Base-by-base conservation (phyloP, 1,140 invertebrate species). In the Hylaeus anthracinus region DNA sequence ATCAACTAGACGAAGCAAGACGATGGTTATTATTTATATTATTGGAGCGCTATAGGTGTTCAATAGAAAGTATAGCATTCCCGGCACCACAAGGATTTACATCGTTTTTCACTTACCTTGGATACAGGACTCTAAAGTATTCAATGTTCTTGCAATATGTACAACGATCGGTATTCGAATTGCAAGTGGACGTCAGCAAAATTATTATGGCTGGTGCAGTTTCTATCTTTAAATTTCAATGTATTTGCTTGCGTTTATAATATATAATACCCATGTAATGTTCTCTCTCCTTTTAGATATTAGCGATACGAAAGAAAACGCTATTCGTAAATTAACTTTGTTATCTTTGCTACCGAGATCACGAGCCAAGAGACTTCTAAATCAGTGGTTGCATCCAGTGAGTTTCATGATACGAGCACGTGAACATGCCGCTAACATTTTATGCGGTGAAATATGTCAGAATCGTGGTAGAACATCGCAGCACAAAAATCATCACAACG, bases 151-250 rank as follows among this genome's bases (percentile, higher is more conserved):
- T 97, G 56, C 97, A 97, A 90, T 97, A 97, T 89, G 95, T 97
- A 56, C 95, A 96, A 84, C 94, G 96, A 73, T 96, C 96, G 87
- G 97, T 97, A 67, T 96, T 98, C 84, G 97, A 97, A 88, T 91
- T 98, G 71, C 97, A 98, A 94, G 96, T 97, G 43, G 97, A 98
- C 89, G 97, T 97, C 2, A 96, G 97, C 90, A 98, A 97, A 94
- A 94, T 95, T 66, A 97, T 98, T 81, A 95, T 98, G 89, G 95
- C 95, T 85, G 96, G 97, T 97, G 88, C 91, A 74, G 88, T 65
- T 8, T 2, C 58, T 43, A 73, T 5, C 58, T 66, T 60, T n/a
- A 78, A 65, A 74, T 66, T n/a, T 64, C 15, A 48, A 37, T 8
- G 6, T 55, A 51, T 60, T n/a, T 15, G 37, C 37, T 14, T 6